A percentile compares a stretch with the other conserved stretches of the same genome.
These are phyloP conservation scores for Andrena chrysosceles DNA, from an alignment of 2,888 invertebrate genomes.

Conservation along the genomic window DNA sequence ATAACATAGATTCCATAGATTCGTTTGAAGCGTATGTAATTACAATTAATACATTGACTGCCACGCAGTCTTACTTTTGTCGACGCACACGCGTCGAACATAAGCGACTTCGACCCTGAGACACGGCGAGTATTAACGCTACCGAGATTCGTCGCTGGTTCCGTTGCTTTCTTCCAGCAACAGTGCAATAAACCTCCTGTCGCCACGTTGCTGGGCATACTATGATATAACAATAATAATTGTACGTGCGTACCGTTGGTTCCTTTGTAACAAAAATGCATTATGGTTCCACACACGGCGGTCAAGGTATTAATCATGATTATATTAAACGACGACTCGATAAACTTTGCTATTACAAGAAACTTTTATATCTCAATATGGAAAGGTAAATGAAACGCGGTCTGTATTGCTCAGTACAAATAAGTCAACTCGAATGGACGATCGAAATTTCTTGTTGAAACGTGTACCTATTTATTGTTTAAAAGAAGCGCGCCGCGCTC, in stretches of 20 bases:
- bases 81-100: slow-evolving; percentile 42
- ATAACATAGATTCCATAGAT: slow-evolving; percentile 63
- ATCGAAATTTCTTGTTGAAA: slow-evolving; percentile 40
- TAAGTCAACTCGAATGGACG: slow-evolving; percentile 34
- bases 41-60: slow-evolving; percentile 64
- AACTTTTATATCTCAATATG: slow-evolving; percentile 71
- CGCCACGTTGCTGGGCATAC: slow-evolving; percentile 31
- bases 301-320: slow-evolving; percentile 64
- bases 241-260: slow-evolving; percentile 49
- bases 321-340: slow-evolving; percentile 52
- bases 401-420: slow-evolving; percentile 65
- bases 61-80: slow-evolving; percentile 47
- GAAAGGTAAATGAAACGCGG: slow-evolving; percentile 66
- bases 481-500: slow-evolving; percentile 9
- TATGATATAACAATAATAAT: slow-evolving; percentile 45
- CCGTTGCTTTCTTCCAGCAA: slow-evolving; percentile 30
- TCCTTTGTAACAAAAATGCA: slow-evolving; percentile 57
- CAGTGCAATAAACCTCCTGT: slow-evolving; percentile 17
- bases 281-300: slow-evolving; percentile 54
- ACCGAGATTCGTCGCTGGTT: slow-evolving; percentile 39
- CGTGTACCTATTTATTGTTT: slow-evolving; percentile 26
- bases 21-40: slow-evolving; percentile 57
- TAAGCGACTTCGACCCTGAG: slow-evolving; percentile 34
- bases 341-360: slow-evolving; percentile 67
- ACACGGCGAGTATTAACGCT: slow-evolving; percentile 14